Percentiles rank a stretch among this genome's conserved stretches.
Conservation (phyloP, 2,797 vertebrate species). For the Lophotriccus pileatus region DNA sequence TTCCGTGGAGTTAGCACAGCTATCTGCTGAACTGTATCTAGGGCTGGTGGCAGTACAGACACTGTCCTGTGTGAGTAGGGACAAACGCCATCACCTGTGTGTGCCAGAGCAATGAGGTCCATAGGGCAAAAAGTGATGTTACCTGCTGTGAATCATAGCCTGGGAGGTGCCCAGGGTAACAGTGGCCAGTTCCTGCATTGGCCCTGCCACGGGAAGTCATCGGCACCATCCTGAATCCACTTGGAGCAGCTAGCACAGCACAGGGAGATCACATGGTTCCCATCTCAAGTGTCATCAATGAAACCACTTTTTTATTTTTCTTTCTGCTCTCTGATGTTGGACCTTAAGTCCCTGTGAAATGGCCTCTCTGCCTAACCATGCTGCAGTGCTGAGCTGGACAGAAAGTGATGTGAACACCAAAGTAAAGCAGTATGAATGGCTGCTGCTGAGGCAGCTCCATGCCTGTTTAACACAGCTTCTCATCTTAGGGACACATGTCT, state of each 20-base stretch:
- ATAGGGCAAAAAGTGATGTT: not conserved
- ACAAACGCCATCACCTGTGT: not conserved
- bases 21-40: not conserved
- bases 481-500: not conserved
- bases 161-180: not conserved
- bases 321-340: not conserved
- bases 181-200: not conserved
- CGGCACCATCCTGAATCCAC: not conserved
- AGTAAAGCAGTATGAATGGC: not conserved
- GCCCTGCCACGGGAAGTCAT: fast-evolving
- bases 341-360: not conserved
- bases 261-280: not conserved
- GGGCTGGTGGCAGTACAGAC: not conserved
- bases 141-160: not conserved
- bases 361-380: fast-evolving
- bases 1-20: not conserved
- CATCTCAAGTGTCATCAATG: not conserved
- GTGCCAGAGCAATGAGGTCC: not conserved
- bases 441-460: not conserved
- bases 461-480: not conserved
- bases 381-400: not conserved
- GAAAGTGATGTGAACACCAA: not conserved
- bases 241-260: not conserved
- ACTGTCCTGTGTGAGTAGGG: not conserved
- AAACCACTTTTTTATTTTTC: not conserved